These are phyloP conservation scores for Drosophila bocqueti DNA, from an alignment of 1,140 invertebrate species.

Conservation along the genomic window DNA sequence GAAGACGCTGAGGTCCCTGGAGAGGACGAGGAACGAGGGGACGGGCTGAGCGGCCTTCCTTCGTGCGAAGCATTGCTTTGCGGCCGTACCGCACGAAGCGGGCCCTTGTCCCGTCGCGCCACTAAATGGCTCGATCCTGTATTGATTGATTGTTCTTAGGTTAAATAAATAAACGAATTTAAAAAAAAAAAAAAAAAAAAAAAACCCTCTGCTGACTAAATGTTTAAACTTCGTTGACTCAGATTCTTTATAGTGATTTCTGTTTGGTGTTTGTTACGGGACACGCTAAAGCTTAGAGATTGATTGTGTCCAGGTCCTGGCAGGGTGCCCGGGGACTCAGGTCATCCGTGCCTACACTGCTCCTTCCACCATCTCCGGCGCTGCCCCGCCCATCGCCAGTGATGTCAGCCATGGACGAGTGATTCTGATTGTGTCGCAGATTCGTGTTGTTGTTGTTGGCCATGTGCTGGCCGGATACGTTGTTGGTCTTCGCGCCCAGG, in stretches of 20 bases:
- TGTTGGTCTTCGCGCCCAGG: conserved; percentile 49
- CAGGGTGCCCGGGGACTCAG: conserved; percentile 86
- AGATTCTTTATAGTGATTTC: conserved; percentile 55
- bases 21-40: too few species aligned
- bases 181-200: too few species aligned
- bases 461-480: conserved; percentile 85
- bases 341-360: conserved; percentile 61
- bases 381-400: conserved; percentile 42
- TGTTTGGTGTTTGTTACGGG: conserved; percentile 55
- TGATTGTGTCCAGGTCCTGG: conserved; percentile 89
- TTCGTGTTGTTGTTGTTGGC: conserved; percentile 71
- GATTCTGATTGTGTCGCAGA: conserved; percentile 67
- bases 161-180: too few species aligned
- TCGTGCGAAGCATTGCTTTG: too few species aligned
- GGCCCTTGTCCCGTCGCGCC: too few species aligned
- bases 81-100: too few species aligned
- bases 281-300: conserved; percentile 85
- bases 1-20: too few species aligned
- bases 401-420: conserved; percentile 76
- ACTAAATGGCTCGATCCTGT: too few species aligned
- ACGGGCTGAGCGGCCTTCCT: too few species aligned
- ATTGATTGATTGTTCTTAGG: too few species aligned
- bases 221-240: conserved; percentile 19
- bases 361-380: conserved; percentile 21
- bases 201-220: conserved; percentile 10